Conservation (phyloP, 1,140 invertebrate genomes). For the Sminthurinus signatus region DNA sequence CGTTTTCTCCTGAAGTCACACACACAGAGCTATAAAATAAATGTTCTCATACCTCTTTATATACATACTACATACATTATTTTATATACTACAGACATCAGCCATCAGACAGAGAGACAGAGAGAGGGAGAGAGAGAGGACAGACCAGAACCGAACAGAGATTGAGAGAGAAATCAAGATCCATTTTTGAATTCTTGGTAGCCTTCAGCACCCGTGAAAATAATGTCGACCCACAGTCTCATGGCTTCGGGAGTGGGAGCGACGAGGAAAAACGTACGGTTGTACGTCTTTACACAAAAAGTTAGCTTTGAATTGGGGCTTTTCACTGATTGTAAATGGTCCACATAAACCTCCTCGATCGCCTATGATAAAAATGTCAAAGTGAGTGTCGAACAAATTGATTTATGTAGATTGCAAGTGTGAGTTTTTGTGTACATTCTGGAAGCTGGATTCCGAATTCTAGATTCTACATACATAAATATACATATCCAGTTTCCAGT, state of each 20-base stretch:
- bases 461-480: no score
- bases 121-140: not conserved
- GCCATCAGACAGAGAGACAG: no score
- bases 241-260: conserved; percentile 89
- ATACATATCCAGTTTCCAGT: no score
- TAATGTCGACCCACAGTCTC: conserved; percentile 95
- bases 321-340: conserved; percentile 86
- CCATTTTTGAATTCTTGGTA: conserved; percentile 62
- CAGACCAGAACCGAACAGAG: not conserved
- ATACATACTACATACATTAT: no score
- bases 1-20: not conserved
- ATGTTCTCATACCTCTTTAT: not conserved
- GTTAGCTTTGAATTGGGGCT: conserved; percentile 84
- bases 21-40: not conserved
- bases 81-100: no score
- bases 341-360: conserved; percentile 94
- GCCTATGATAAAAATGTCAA: conserved; percentile 54
- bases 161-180: not conserved
- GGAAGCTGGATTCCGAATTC: no score
- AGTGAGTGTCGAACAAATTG: conserved; percentile 29
- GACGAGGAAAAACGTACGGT: conserved; percentile 82
- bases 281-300: conserved; percentile 92
- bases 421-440: no score
- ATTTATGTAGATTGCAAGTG: conserved; percentile 28
- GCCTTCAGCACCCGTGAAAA: conserved; percentile 82